phyloP scores from a whole-genome alignment of 2,113 vertebrate genomes.

The Arizona elegans region DNA sequence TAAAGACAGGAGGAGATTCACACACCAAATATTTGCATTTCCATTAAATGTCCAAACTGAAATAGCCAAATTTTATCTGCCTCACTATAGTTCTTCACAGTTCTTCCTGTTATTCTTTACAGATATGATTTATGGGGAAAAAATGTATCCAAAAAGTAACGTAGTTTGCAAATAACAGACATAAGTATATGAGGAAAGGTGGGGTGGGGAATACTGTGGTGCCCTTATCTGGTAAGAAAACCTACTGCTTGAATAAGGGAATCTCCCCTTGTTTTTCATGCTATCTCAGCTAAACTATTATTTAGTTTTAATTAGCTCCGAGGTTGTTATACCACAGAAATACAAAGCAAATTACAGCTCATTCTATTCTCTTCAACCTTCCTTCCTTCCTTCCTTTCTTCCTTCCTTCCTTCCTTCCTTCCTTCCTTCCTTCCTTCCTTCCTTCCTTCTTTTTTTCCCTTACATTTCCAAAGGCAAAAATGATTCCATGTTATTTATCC shows the following conservation, averaged over 20 bases:
- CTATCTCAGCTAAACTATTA: neutral
- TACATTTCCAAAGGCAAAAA: neutral
- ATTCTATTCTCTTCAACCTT: neutral
- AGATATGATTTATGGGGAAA: neutral
- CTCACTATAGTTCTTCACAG: neutral
- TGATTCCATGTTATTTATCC: neutral
- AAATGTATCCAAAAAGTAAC: neutral
- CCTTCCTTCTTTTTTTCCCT: neutral
- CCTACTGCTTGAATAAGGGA: neutral
- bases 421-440: no score
- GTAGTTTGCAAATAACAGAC: no score
- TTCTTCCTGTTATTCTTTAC: neutral
- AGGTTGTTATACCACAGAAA: neutral
- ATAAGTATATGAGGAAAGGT: neutral
- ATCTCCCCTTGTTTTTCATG: neutral
- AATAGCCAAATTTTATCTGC: slow-evolving; percentile 1
- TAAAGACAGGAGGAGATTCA: slow-evolving; percentile 20
- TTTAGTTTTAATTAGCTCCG: neutral
- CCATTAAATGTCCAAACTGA: slow-evolving; percentile 27
- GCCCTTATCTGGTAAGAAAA: neutral
- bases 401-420: neutral
- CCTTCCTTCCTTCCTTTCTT: neutral
- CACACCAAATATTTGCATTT: slow-evolving; percentile 23
- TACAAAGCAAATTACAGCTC: neutral
- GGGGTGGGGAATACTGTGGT: neutral